These are phyloP conservation scores for Aix galericulata DNA, from an alignment of 2,113 vertebrate genomes.

Conservation along the genomic window DNA sequence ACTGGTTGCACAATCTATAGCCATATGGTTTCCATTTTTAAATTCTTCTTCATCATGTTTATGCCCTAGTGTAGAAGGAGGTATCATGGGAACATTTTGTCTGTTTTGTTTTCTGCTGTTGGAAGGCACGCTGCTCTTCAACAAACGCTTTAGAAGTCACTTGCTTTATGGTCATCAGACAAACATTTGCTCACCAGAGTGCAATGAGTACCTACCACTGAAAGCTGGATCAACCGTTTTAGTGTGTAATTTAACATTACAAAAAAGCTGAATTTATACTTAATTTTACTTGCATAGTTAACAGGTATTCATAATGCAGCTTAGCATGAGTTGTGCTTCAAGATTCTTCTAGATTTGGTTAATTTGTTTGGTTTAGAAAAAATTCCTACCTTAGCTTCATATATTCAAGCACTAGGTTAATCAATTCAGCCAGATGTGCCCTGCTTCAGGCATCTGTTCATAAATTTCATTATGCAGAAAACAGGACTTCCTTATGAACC, in stretches of 20 bases:
- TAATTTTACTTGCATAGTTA: not conserved
- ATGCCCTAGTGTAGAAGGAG: not conserved
- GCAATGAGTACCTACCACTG: not conserved
- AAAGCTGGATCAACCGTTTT: not conserved
- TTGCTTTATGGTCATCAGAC: not conserved
- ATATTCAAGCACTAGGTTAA: not conserved
- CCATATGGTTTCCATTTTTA: slow-evolving; percentile 58
- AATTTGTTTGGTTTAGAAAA: not conserved
- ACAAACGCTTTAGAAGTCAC: not conserved
- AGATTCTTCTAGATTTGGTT: not conserved
- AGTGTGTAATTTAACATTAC: not conserved
- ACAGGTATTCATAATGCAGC: not conserved
- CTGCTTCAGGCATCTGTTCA: not conserved
- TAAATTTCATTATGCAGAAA: not conserved
- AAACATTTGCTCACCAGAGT: not conserved
- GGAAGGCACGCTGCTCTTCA: slow-evolving; percentile 4
- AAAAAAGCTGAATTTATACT: not conserved
- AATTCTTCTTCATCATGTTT: slow-evolving; percentile 51
- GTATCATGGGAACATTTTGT: slow-evolving; percentile 41
- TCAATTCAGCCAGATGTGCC: not conserved
- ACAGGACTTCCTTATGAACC: not conserved
- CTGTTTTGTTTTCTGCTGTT: slow-evolving; percentile 53
- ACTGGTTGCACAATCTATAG: not conserved
- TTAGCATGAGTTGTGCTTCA: not conserved
- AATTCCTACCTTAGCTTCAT: not conserved